These are phyloP conservation scores for Andrena camellia DNA, from an alignment of 2,888 invertebrate species.

Conservation along the genomic window DNA sequence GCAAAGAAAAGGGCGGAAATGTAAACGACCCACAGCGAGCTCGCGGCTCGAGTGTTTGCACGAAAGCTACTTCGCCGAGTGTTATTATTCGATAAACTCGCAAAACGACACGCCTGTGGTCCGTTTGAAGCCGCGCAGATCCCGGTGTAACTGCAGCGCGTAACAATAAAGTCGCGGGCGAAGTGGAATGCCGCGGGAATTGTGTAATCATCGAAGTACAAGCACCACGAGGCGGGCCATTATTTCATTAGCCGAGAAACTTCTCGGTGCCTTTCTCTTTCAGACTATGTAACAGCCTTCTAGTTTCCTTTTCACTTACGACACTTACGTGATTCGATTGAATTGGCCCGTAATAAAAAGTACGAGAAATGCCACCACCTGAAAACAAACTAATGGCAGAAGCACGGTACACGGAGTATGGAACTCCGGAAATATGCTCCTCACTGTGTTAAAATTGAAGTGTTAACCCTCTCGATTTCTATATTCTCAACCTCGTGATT, in stretches of 20 bases:
- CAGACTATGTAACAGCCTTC: neutral
- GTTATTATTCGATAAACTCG: constrained; percentile 65
- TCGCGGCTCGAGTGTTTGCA: constrained; percentile 60
- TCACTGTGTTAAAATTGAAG: neutral
- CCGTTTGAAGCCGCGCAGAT: constrained; percentile 32
- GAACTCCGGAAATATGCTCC: no score
- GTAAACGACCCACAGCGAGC: constrained; percentile 46
- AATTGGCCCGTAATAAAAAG: neutral
- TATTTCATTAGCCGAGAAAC: constrained; percentile 10
- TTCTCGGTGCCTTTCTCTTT: neutral
- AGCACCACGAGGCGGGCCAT: neutral
- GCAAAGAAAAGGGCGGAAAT: constrained; percentile 36
- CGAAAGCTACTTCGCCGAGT: constrained; percentile 61
- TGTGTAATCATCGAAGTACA: constrained; percentile 36
- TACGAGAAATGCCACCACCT: no score
- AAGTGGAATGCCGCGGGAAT: constrained; percentile 7
- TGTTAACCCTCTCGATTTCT: neutral
- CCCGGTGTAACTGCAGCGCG: neutral
- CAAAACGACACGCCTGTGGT: constrained; percentile 47
- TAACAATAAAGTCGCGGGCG: constrained; percentile 24
- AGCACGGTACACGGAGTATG: no score
- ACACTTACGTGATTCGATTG: neutral
- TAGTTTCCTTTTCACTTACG: neutral
- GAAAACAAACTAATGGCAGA: no score
- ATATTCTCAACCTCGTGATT: neutral